phyloP scores from a whole-genome alignment of 2,113 vertebrate species.

The Osmerus mordax region DNA sequence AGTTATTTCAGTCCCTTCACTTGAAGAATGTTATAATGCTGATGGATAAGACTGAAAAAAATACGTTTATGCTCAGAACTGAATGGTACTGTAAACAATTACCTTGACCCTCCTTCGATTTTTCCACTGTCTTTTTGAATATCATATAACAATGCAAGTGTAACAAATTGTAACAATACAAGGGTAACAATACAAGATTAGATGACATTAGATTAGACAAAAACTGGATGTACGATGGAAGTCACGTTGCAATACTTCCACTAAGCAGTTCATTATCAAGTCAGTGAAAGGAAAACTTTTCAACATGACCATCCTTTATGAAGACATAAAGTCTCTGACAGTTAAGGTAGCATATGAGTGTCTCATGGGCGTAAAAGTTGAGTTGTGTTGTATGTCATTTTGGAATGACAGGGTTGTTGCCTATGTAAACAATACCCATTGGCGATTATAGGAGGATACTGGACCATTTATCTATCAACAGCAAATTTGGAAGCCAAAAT shows the following conservation, averaged over 20 bases:
- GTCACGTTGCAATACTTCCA: background rate
- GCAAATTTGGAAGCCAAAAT: background rate
- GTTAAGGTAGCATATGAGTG: no score
- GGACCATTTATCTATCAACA: background rate
- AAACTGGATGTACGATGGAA: no score
- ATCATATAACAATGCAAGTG: background rate
- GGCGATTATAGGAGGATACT: no score
- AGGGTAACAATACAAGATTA: no score
- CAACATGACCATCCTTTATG: background rate
- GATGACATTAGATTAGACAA: no score
- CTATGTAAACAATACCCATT: no score
- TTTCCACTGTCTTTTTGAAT: background rate
- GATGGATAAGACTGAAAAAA: no score
- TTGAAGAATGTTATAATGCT: background rate
- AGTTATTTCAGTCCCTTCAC: background rate
- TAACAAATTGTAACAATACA: background rate
- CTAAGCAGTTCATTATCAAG: background rate
- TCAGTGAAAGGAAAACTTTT: background rate
- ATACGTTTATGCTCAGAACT: no score
- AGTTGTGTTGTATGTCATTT: no score
- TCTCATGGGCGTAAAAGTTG: no score
- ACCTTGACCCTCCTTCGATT: background rate
- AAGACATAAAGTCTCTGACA: background rate
- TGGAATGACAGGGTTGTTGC: no score
- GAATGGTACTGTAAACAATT: background rate